Evolutionary conservation across 2,797 vertebrate genomes (phyloP).

Genomic region (Leptodactylus fallax): DNA sequence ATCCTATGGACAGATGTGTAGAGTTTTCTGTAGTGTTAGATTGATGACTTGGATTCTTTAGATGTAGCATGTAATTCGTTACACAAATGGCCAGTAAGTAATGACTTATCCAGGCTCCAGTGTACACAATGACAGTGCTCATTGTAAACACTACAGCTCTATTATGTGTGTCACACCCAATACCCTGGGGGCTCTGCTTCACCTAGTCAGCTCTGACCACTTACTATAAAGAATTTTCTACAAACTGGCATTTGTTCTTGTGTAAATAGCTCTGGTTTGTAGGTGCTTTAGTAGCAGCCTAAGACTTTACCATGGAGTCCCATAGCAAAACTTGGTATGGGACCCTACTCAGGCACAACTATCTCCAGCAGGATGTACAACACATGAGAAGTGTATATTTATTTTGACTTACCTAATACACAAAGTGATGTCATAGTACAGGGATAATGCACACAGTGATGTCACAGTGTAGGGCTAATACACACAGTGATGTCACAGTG

Average conservation of each 20-base stretch:
- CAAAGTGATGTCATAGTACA: too few species aligned
- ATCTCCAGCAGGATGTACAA: too few species aligned
- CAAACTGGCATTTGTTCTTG: background rate
- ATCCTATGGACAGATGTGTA: too few species aligned
- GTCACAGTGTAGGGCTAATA: too few species aligned
- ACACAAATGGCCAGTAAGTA: background rate
- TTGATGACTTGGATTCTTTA: background rate
- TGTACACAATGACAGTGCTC: background rate
- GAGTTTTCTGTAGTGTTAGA: too few species aligned
- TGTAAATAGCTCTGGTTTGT: background rate
- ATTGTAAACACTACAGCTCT: constrained; percentile 1
- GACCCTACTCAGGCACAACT: too few species aligned
- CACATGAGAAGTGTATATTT: background rate
- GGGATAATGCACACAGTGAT: too few species aligned
- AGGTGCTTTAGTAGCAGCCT: background rate
- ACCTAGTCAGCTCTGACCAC: background rate
- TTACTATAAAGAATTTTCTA: background rate
- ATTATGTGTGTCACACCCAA: background rate
- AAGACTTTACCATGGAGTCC: too few species aligned
- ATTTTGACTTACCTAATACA: too few species aligned
- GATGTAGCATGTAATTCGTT: background rate
- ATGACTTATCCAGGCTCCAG: background rate
- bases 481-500: too few species aligned
- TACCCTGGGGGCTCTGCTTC: background rate
- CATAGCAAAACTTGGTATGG: too few species aligned